These are phyloP conservation scores for Phainopepla nitens DNA, from an alignment of 2,113 vertebrate genomes.

Conservation along the genomic window DNA sequence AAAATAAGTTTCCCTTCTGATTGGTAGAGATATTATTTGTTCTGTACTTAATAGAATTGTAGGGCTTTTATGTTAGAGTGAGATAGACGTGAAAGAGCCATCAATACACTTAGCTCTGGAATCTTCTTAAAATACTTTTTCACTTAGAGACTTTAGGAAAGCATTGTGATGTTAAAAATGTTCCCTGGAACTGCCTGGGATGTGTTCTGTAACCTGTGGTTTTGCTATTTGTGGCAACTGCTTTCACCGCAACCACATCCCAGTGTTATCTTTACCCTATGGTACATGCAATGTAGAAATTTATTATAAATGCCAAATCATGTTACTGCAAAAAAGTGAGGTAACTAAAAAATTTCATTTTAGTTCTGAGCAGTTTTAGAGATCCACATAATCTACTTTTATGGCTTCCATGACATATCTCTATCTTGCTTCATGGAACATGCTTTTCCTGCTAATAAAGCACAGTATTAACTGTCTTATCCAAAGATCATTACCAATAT, in stretches of 20 bases:
- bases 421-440: not conserved
- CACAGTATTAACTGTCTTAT: not conserved
- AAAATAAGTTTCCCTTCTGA: not conserved
- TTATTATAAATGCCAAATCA: not conserved
- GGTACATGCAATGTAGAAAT: not conserved
- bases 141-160: not conserved
- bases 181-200: not conserved
- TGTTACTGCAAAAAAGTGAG: not conserved
- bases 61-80: not conserved
- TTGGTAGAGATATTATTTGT: not conserved
- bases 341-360: not conserved
- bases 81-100: not conserved
- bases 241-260: not conserved
- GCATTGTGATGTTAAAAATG: not conserved
- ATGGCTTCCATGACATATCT: not conserved
- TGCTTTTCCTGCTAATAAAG: not conserved
- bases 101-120: not conserved
- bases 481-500: not conserved
- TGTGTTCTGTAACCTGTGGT: not conserved
- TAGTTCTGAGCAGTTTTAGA: not conserved
- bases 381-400: not conserved
- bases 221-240: not conserved
- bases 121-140: not conserved
- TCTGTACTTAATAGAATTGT: not conserved
- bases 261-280: not conserved